Percentiles rank a stretch among this genome's conserved stretches.
These are phyloP conservation scores for Fulica atra DNA, from an alignment of 2,113 vertebrate genomes.

Conservation along the genomic window DNA sequence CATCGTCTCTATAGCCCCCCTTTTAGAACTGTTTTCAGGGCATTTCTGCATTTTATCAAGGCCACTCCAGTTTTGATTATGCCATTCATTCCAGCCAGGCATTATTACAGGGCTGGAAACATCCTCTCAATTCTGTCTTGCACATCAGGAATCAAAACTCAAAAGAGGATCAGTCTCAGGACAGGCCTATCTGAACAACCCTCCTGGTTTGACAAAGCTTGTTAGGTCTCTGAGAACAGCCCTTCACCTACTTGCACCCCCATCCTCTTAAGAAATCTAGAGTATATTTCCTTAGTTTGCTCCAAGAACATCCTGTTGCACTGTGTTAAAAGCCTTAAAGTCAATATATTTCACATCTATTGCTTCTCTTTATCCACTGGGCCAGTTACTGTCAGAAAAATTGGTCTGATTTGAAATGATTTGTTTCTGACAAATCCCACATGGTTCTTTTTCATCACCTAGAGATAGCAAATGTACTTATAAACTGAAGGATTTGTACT, in stretches of 20 bases:
- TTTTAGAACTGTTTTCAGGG: background rate
- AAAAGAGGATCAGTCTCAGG: background rate
- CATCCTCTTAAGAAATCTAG: background rate
- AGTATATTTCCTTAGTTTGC: background rate
- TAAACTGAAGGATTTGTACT: background rate
- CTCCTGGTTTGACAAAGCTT: background rate
- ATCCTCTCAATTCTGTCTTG: background rate
- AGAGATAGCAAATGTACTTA: background rate
- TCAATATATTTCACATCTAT: background rate
- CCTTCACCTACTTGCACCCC: background rate
- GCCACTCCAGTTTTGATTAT: background rate
- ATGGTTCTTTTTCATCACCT: background rate
- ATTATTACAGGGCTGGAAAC: background rate
- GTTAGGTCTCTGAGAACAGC: background rate
- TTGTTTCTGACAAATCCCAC: slow-evolving; percentile 13
- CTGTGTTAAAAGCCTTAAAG: background rate
- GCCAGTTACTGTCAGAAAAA: background rate
- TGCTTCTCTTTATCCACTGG: background rate
- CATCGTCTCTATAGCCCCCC: background rate
- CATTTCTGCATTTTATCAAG: background rate
- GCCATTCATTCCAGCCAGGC: background rate
- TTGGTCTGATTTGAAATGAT: background rate
- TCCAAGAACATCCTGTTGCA: background rate
- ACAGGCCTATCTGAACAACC: background rate
- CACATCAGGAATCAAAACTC: background rate